Conservation (phyloP, 2,888 invertebrate genomes). For the Caenorhabditis sinica region DNA sequence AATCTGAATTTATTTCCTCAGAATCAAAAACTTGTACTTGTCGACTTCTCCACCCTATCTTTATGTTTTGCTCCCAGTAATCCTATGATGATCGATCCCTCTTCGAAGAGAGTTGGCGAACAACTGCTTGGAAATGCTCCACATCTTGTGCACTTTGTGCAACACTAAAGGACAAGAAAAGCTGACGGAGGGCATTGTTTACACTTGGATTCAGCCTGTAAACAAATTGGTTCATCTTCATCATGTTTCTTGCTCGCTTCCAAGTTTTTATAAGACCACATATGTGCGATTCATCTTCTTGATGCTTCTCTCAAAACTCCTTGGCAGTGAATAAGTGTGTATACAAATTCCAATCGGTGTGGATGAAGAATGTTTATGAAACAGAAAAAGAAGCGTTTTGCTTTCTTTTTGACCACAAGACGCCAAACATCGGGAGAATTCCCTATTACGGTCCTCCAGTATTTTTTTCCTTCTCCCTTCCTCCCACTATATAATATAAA, state of each 20-base stretch:
- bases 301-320: constrained; percentile 5
- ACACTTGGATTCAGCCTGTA: constrained; percentile 45
- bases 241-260: constrained; percentile 21
- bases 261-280: constrained; percentile 55
- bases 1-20: not conserved
- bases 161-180: constrained; percentile 54
- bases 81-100: constrained; percentile 52
- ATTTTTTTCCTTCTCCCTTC: not conserved
- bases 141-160: constrained; percentile 45
- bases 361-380: constrained; percentile 53
- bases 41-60: not conserved
- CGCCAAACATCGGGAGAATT: constrained; percentile 47
- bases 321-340: constrained; percentile 41
- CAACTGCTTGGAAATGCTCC: constrained; percentile 55
- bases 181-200: constrained; percentile 33
- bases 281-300: constrained; percentile 56
- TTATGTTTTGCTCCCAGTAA: constrained; percentile 26
- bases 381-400: constrained; percentile 22
- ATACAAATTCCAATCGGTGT: constrained; percentile 56
- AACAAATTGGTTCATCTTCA: constrained; percentile 54
- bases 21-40: constrained; percentile 4
- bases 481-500: not conserved
- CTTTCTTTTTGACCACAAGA: constrained; percentile 21
- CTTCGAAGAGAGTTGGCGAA: constrained; percentile 17
- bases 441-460: too few species aligned